Evolutionary conservation across 2,113 vertebrate species (phyloP).

Genomic region (Camelus dromedarius): DNA sequence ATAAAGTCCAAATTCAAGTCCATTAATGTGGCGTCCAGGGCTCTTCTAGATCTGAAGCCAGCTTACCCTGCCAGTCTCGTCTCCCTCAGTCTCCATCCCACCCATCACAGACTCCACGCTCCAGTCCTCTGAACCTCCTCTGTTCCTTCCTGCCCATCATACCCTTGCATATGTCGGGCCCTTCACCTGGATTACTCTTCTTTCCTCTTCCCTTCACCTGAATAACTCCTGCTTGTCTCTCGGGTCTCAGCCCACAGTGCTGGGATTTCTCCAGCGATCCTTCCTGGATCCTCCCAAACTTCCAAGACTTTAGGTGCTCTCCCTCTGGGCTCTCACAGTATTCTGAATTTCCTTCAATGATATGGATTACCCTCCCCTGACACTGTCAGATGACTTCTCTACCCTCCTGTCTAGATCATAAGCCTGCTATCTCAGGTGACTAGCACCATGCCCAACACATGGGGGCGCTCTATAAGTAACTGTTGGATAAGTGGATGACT

Average conservation of each 20-base stretch:
- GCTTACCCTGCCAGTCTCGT: not conserved
- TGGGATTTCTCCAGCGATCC: not conserved
- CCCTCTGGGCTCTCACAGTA: rapidly evolving
- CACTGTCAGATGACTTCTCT: not conserved
- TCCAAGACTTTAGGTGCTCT: not conserved
- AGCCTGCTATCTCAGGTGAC: not conserved
- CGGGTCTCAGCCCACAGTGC: not conserved
- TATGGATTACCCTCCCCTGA: not conserved
- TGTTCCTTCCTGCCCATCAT: not conserved
- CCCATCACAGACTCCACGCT: rapidly evolving
- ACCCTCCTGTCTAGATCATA: not conserved
- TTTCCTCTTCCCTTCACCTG: not conserved
- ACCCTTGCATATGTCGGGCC: rapidly evolving
- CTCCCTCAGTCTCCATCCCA: too few relatives aligned
- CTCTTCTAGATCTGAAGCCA: too few relatives aligned
- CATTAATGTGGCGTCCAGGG: not conserved
- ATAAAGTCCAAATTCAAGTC: not conserved
- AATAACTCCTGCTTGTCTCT: not conserved
- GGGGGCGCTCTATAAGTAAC: not conserved
- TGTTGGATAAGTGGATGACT: not conserved
- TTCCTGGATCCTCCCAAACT: not conserved
- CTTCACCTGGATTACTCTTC: not conserved
- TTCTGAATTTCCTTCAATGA: not conserved
- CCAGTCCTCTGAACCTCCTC: not conserved
- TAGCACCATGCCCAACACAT: not conserved